A percentile compares a stretch with the other conserved stretches of the same genome.
These are phyloP conservation scores for western clawed frog (Xenopus tropicalis) DNA, from an alignment of 2,113 vertebrate genomes.

Conservation along the genomic window UCB_Xtro_10.0 CM004448.2:40233001-40233500, in stretches of 20 bases:
- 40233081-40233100: constrained; percentile 70
- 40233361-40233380: constrained; percentile 68
- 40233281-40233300: constrained; percentile 79
- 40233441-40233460: no score
- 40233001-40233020: constrained; percentile 79
- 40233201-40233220: background rate
- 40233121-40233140: background rate
- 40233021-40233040: constrained; percentile 77
- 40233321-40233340: constrained; percentile 83
- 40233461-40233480: no score
- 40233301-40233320: constrained; percentile 74
- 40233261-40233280: constrained; percentile 72
- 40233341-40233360: constrained; percentile 69
- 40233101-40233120: no score
- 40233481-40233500: no score
- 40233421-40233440: no score
- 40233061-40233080: constrained; percentile 89
- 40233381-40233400: constrained; percentile 70
- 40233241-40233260: constrained; percentile 83
- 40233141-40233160: background rate
- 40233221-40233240: constrained; percentile 1
- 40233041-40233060: constrained; percentile 70
- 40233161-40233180: background rate
- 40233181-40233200: background rate
- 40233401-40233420: constrained; percentile 68